Evolutionary conservation across 2,113 vertebrate species (phyloP).

Genomic region (Brachirus orientalis): DNA sequence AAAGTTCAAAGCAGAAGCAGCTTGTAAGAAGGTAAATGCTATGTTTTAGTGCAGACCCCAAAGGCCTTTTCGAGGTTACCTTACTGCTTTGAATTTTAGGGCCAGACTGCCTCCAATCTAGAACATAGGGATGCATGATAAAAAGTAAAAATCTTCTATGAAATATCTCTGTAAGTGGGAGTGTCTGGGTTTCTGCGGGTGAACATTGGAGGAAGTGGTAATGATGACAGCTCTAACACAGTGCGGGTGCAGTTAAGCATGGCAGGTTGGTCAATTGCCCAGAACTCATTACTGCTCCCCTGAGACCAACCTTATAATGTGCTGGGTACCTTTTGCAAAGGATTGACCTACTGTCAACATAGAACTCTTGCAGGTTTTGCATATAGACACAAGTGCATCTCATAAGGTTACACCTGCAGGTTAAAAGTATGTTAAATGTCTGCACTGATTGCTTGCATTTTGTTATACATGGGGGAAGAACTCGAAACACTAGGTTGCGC

Average conservation of each 20-base stretch:
- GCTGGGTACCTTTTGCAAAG: slow-evolving; percentile 80
- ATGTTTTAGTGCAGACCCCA: no score
- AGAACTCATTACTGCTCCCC: slow-evolving; percentile 84
- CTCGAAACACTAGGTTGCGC: neutral
- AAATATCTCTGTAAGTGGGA: slow-evolving; percentile 73
- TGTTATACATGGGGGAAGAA: neutral
- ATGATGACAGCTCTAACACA: slow-evolving; percentile 85
- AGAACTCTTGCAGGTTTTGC: slow-evolving; percentile 76
- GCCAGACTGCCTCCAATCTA: slow-evolving; percentile 37
- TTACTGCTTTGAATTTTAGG: slow-evolving; percentile 37
- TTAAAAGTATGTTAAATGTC: slow-evolving; percentile 42
- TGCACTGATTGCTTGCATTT: no score
- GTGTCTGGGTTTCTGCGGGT: slow-evolving; percentile 78
- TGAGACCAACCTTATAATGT: slow-evolving; percentile 82
- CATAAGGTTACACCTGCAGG: slow-evolving; percentile 74
- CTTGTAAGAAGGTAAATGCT: slow-evolving; percentile 11
- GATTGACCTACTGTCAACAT: slow-evolving; percentile 82
- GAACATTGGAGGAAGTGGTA: slow-evolving; percentile 81
- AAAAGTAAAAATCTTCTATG: slow-evolving; percentile 69
- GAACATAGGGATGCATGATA: slow-evolving; percentile 42
- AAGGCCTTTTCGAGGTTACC: slow-evolving; percentile 58
- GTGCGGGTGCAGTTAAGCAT: slow-evolving; percentile 84
- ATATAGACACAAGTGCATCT: slow-evolving; percentile 67
- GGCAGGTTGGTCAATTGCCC: slow-evolving; percentile 83
- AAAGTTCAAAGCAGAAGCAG: slow-evolving; percentile 52